Conservation (phyloP, 2,888 invertebrate species). For the Thereva nobilitata region DNA sequence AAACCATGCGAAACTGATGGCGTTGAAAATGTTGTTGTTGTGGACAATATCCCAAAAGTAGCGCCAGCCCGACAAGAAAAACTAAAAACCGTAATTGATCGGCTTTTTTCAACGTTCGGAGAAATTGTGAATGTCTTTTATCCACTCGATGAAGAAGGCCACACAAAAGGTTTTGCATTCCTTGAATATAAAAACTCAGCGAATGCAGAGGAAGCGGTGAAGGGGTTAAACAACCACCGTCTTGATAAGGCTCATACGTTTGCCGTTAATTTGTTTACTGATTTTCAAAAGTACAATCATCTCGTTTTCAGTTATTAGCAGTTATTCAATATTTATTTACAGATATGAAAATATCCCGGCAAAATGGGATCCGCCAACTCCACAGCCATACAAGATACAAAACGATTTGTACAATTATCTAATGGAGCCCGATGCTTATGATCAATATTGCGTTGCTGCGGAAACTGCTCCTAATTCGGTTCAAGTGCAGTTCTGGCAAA, state of each 20-base stretch:
- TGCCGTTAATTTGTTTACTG: slow-evolving; percentile 90
- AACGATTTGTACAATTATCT: slow-evolving; percentile 92
- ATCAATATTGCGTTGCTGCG: slow-evolving; percentile 90
- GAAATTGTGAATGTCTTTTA: slow-evolving; percentile 86
- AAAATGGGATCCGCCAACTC: slow-evolving; percentile 90
- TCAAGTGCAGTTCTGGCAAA: slow-evolving; percentile 85
- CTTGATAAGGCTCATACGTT: slow-evolving; percentile 96
- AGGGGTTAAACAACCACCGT: slow-evolving; percentile 87
- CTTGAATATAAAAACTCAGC: slow-evolving; percentile 84
- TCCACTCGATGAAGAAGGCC: slow-evolving; percentile 78
- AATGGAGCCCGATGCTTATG: slow-evolving; percentile 91
- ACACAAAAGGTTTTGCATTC: slow-evolving; percentile 92
- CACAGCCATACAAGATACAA: slow-evolving; percentile 87
- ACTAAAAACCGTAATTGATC: slow-evolving; percentile 86
- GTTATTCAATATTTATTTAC: slow-evolving; percentile 38
- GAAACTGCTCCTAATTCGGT: slow-evolving; percentile 77
- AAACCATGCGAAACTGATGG: slow-evolving; percentile 95
- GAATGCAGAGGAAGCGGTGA: slow-evolving; percentile 87
- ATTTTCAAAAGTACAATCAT: slow-evolving; percentile 83
- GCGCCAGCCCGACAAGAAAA: slow-evolving; percentile 90
- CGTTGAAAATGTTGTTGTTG: slow-evolving; percentile 92
- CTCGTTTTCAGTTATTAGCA: neutral
- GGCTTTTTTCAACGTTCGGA: slow-evolving; percentile 88
- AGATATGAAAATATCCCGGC: slow-evolving; percentile 86
- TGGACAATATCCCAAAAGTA: slow-evolving; percentile 95